A percentile compares a stretch with the other conserved stretches of the same genome.
Evolutionary conservation across 2,888 invertebrate species (phyloP).

Genomic region (Odontothrips loti): DNA sequence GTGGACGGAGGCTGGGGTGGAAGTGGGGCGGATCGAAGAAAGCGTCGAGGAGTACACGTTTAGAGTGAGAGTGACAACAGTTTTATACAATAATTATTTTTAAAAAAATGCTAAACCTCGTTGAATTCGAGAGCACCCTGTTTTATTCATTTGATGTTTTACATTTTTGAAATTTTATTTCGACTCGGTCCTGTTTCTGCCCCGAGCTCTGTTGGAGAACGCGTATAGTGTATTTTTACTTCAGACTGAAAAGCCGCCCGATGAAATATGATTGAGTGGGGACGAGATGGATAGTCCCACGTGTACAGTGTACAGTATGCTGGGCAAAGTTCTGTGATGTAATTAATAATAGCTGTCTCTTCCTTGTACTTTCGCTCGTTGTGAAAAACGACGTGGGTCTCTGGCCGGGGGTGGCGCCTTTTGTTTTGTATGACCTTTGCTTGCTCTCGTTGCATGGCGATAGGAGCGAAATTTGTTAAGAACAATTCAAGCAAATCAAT

Average conservation of each 20-base stretch:
- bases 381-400: neutral
- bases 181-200: too few relatives aligned
- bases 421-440: neutral
- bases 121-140: too few relatives aligned
- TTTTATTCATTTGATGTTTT: too few relatives aligned
- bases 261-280: neutral
- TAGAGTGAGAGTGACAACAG: too few relatives aligned
- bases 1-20: too few relatives aligned
- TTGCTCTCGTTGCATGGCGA: neutral
- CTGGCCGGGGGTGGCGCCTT: neutral
- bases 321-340: constrained; percentile 17
- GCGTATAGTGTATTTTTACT: neutral
- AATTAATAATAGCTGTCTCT: neutral
- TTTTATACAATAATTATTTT: too few relatives aligned
- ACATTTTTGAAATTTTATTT: too few relatives aligned
- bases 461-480: too few relatives aligned
- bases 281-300: neutral
- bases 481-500: too few relatives aligned
- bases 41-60: neutral
- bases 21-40: neutral
- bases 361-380: neutral
- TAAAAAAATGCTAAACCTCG: too few relatives aligned
- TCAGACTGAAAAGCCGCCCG: neutral
- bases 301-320: neutral
- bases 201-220: too few relatives aligned